Percentiles rank a stretch among this genome's conserved stretches.
Evolutionary conservation across 2,113 vertebrate genomes (phyloP).

Genomic region (Piprites chloris): DNA sequence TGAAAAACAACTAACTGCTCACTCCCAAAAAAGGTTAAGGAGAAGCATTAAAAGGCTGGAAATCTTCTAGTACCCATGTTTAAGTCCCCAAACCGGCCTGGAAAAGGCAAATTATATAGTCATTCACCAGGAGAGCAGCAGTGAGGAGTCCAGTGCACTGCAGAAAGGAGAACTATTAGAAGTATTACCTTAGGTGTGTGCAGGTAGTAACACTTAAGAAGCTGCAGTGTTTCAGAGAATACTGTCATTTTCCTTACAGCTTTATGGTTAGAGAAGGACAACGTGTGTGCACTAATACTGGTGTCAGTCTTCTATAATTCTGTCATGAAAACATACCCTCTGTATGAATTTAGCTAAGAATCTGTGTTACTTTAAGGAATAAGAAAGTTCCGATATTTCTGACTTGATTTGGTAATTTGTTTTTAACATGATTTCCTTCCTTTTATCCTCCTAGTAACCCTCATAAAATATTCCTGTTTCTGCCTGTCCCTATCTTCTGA

Average conservation of each 20-base stretch:
- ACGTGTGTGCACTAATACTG: neutral
- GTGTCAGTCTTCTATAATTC: neutral
- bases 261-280: neutral
- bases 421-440: neutral
- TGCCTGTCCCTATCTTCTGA: neutral
- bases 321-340: neutral
- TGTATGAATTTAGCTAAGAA: neutral
- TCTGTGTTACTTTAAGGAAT: neutral
- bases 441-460: neutral
- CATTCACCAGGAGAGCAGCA: neutral
- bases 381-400: neutral
- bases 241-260: neutral
- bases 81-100: neutral
- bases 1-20: neutral
- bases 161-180: neutral
- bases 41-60: neutral
- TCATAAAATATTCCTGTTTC: slow-evolving; percentile 18
- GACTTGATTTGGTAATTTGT: neutral
- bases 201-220: neutral
- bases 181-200: neutral
- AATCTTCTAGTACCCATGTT: neutral
- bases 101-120: neutral
- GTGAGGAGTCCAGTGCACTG: neutral
- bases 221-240: neutral
- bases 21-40: neutral